Conservation (phyloP, 35 echinoderm and acorn worm species). For the Diadema setosum region DNA sequence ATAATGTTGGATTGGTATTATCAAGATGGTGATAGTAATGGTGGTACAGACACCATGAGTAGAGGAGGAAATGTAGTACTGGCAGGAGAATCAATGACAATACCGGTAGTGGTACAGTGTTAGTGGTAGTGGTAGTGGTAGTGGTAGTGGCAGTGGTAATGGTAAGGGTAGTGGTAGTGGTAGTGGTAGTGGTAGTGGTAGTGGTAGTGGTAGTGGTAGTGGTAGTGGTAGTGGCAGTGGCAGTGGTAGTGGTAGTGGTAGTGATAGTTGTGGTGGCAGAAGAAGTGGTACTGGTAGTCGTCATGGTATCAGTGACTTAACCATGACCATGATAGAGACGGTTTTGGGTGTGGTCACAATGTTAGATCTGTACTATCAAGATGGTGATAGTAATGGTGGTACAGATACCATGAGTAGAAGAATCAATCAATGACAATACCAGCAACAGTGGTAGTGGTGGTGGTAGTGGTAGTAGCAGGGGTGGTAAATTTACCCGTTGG, state of each 20-base stretch:
- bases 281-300: background rate
- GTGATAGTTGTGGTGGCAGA: background rate
- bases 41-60: background rate
- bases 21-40: background rate
- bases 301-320: background rate
- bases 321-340: background rate
- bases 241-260: background rate
- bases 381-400: background rate
- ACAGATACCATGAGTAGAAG: background rate
- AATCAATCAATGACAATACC: background rate
- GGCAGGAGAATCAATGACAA: background rate
- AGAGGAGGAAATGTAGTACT: background rate
- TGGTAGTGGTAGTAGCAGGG: background rate
- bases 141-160: background rate
- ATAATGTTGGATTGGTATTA: background rate
- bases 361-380: background rate
- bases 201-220: background rate
- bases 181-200: background rate
- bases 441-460: background rate
- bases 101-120: background rate
- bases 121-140: background rate
- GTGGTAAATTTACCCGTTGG: background rate
- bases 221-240: background rate
- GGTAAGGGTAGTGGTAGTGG: background rate
- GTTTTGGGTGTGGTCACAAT: background rate